Evolutionary conservation across 2,888 invertebrate genomes (phyloP), one percentile per base, ranked within the genome.

Genomic region (Agrilus cyanescens): DNA sequence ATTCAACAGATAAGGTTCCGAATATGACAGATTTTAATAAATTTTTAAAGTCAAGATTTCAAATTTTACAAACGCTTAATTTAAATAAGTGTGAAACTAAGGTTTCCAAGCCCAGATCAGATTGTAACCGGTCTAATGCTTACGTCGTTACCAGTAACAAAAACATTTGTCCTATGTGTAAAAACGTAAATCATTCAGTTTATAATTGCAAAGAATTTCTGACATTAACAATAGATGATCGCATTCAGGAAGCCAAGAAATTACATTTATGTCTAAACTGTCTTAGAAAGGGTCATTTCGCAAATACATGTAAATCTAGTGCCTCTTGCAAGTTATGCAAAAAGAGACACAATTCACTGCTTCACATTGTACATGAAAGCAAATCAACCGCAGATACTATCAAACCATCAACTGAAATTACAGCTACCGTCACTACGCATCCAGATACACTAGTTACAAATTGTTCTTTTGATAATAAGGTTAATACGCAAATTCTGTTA

Each of bases 181-280:
- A 20, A 2, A 20, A 6, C 6, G 6, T 18, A 1, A 12, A 20
- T 7, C 48, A 48, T 25, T 18, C 10, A 4, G 37, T 46, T 5
- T 39, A 39, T 12, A 29, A 38, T 18, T 48, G 46, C 14, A 16
- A 35, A 13, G 18, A 40, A 8, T 46, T 48, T 25, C n/a, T 20
- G 8, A 25, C 31, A 1, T 34, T 50, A 10, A 2, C 40, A 4
- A 14, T 44, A 13, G 10, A 31, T 4, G 30, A 44, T n/a, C 16
- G 46, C 8, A 42, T 37, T 20, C 16, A 8, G 2, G 35, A 45
- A 15, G 38, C 39, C 2, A 50, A 46, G 40, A 33, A n/a, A 12
- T 20, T 20, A 16, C 30, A 44, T 10, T 25, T 50, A 4, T 51
- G 51, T 15, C 10, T 44, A 8, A 50, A 48, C 42, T 52, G 52